Conservation (phyloP, 2,888 invertebrate species). For the Cenopis cana region DNA sequence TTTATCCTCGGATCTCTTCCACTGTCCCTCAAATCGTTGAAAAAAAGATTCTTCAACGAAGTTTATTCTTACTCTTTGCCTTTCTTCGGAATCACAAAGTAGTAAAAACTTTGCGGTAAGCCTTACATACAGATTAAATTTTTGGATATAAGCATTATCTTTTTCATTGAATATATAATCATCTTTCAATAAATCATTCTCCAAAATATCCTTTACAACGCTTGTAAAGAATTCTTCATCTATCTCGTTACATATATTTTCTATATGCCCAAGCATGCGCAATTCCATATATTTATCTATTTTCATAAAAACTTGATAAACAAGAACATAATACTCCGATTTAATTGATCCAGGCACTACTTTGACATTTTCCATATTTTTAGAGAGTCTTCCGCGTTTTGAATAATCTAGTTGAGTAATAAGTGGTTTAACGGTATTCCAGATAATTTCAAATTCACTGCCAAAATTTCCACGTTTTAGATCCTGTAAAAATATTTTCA, state of each 20-base stretch:
- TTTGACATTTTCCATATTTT: neutral
- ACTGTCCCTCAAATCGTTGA: neutral
- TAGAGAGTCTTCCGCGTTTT: neutral
- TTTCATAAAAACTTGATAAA: constrained; percentile 17
- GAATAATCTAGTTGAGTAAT: constrained; percentile 13
- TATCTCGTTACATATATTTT: constrained; percentile 26
- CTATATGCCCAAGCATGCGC: constrained; percentile 8
- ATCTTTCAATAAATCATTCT: neutral
- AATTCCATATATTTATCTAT: neutral
- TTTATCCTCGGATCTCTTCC: neutral
- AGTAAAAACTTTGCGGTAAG: constrained; percentile 20
- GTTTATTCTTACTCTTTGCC: constrained; percentile 10
- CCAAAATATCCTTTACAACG: neutral
- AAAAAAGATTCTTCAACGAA: constrained; percentile 17
- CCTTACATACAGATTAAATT: neutral
- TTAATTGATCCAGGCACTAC: constrained; percentile 9
- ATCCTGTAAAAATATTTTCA: constrained; percentile 25
- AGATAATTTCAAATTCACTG: neutral
- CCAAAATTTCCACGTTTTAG: constrained; percentile 5
- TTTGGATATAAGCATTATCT: neutral
- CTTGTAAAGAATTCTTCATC: constrained; percentile 14
- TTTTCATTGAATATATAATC: too few relatives aligned
- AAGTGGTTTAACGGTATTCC: constrained; percentile 22
- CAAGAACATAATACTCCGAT: constrained; percentile 20
- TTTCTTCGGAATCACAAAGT: constrained; percentile 22